Conservation (phyloP, 2,113 vertebrate species). For the Sisor rabdophorus region DNA sequence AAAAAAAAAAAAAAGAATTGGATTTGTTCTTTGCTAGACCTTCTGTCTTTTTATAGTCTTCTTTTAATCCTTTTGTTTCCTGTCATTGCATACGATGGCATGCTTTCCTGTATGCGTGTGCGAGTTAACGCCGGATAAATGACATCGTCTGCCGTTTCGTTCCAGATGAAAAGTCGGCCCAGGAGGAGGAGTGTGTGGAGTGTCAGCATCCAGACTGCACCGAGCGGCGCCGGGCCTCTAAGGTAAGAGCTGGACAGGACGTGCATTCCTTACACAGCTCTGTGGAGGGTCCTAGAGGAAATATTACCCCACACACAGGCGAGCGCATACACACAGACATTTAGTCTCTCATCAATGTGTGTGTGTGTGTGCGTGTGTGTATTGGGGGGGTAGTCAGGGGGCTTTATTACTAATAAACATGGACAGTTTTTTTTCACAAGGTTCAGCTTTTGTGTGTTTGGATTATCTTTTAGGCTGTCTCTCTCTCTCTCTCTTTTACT, state of each 20-base stretch:
- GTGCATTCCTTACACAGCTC: conserved; percentile 3
- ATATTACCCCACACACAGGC: background rate
- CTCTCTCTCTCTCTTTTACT: background rate
- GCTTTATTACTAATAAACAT: conserved; percentile 12
- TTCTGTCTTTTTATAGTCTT: conserved; percentile 24
- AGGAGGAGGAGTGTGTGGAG: conserved; percentile 74
- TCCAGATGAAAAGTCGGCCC: conserved; percentile 75
- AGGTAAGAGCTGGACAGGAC: conserved; percentile 70
- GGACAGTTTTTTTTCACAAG: background rate
- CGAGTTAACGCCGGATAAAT: conserved; percentile 30
- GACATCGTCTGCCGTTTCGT: conserved; percentile 51
- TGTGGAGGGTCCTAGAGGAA: conserved; percentile 15
- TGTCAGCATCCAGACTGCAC: conserved; percentile 82
- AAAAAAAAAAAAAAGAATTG: too few relatives aligned
- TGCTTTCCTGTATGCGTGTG: conserved; percentile 38
- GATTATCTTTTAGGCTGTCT: background rate
- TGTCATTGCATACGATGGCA: conserved; percentile 31
- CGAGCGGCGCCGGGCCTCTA: conserved; percentile 73
- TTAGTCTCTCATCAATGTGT: background rate
- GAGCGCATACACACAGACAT: background rate
- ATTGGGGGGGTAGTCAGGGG: background rate
- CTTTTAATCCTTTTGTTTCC: conserved; percentile 25
- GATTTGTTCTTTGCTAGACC: background rate
- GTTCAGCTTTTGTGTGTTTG: background rate
- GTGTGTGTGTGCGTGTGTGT: conserved; percentile 4